These are phyloP conservation scores for Mus musculus DNA, from an alignment of 2,113 vertebrate genomes.

Conservation along the genomic window DNA sequence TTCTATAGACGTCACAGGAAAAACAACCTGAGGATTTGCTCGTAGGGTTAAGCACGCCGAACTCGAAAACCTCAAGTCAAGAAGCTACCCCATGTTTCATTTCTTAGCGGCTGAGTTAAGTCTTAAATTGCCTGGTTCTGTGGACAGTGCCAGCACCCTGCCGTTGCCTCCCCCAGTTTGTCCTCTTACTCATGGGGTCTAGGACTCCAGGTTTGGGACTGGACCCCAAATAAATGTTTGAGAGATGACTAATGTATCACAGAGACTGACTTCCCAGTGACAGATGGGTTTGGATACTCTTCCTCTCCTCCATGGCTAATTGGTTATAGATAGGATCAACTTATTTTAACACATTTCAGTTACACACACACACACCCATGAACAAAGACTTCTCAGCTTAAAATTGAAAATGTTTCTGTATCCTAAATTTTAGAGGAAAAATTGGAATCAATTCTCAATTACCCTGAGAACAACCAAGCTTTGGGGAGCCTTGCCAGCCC, in stretches of 20 bases:
- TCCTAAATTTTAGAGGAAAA: slow-evolving; percentile 26
- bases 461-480: background rate
- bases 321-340: slow-evolving; percentile 33
- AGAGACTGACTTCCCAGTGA: slow-evolving; percentile 28
- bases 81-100: background rate
- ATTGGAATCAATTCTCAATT: background rate
- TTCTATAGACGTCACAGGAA: background rate
- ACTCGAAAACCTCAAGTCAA: slow-evolving; percentile 18
- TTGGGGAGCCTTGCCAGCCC: background rate
- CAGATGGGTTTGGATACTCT: slow-evolving; percentile 37
- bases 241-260: background rate
- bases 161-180: background rate
- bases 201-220: background rate
- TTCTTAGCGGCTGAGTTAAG: background rate
- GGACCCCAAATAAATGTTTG: background rate
- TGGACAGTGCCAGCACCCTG: background rate
- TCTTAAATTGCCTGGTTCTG: background rate
- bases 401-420: slow-evolving; percentile 37
- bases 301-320: background rate
- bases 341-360: slow-evolving; percentile 49
- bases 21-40: background rate
- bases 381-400: slow-evolving; percentile 42
- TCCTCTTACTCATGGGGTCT: background rate
- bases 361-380: background rate
- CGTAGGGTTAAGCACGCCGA: background rate